A percentile compares a stretch with the other conserved stretches of the same genome.
Evolutionary conservation across 2,888 invertebrate genomes (phyloP).

Genomic region (Horisme vitalbata): DNA sequence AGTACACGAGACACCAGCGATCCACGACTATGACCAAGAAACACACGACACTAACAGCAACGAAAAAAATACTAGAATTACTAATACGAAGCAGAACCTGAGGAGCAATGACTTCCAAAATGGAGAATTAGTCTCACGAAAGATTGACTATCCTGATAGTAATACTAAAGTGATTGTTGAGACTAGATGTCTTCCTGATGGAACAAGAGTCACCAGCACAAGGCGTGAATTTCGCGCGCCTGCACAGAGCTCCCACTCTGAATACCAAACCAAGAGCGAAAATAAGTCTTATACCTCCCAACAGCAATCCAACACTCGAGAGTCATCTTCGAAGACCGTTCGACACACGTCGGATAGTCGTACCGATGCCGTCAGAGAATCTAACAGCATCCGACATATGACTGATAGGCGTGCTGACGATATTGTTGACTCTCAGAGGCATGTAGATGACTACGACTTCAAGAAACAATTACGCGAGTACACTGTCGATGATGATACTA

Average conservation of each 20-base stretch:
- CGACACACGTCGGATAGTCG: constrained; percentile 47
- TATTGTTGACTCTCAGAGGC: constrained; percentile 65
- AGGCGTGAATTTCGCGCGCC: constrained; percentile 84
- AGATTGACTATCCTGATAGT: constrained; percentile 85
- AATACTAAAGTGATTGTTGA: constrained; percentile 86
- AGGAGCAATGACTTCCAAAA: constrained; percentile 36
- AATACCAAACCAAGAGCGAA: constrained; percentile 58
- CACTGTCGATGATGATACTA: constrained; percentile 37
- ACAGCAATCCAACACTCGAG: constrained; percentile 50
- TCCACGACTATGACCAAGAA: constrained; percentile 53
- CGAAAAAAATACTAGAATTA: constrained; percentile 47
- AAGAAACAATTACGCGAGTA: constrained; percentile 46
- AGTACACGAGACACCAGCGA: constrained; percentile 55
- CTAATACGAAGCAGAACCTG: constrained; percentile 38
- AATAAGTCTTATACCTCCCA: constrained; percentile 56
- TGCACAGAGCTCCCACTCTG: constrained; percentile 58
- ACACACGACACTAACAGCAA: constrained; percentile 52
- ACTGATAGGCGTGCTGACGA: constrained; percentile 46
- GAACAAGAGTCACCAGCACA: constrained; percentile 86
- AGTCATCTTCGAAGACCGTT: constrained; percentile 51
- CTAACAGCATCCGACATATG: constrained; percentile 49
- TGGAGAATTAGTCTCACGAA: constrained; percentile 81
- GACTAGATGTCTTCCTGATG: constrained; percentile 86
- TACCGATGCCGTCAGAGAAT: constrained; percentile 25
- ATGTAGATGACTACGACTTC: constrained; percentile 63